phyloP scores from a whole-genome alignment of 1,140 invertebrate species.

The Hydropsyche tenuis region DNA sequence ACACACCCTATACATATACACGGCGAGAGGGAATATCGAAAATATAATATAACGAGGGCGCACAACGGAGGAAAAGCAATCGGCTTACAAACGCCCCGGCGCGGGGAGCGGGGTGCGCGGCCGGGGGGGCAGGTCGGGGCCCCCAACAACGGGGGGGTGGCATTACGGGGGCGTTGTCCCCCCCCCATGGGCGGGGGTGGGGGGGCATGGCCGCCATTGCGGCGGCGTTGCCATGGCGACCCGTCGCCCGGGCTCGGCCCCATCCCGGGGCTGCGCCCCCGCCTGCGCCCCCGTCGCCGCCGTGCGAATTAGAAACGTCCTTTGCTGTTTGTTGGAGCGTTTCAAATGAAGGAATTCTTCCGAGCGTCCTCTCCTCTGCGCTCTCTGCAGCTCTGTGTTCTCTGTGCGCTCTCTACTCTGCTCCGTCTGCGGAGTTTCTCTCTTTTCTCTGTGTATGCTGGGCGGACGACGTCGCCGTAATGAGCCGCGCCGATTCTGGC shows the following conservation, averaged over 20 bases:
- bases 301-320: constrained; percentile 50
- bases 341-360: constrained; percentile 51
- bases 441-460: neutral
- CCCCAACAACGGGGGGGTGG: constrained; percentile 29
- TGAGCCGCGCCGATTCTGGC: constrained; percentile 6
- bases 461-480: constrained; percentile 19
- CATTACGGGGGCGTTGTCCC: constrained; percentile 7
- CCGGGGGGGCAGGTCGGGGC: constrained; percentile 38
- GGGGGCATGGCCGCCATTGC: constrained; percentile 48
- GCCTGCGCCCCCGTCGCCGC: constrained; percentile 24
- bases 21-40: constrained; percentile 20
- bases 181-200: constrained; percentile 16
- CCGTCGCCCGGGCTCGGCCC: constrained; percentile 44
- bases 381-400: neutral
- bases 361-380: constrained; percentile 39
- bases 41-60: constrained; percentile 31
- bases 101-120: constrained; percentile 25
- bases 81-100: constrained; percentile 36
- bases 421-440: neutral
- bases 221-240: constrained; percentile 49
- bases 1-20: neutral
- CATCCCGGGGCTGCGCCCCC: constrained; percentile 5
- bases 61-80: constrained; percentile 32
- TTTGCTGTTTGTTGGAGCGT: constrained; percentile 50
- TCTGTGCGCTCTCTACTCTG: neutral